Evolutionary conservation across 1,140 invertebrate species (phyloP), one percentile per base, ranked within the genome.

Genomic region (Spodoptera frugiperda): DNA sequence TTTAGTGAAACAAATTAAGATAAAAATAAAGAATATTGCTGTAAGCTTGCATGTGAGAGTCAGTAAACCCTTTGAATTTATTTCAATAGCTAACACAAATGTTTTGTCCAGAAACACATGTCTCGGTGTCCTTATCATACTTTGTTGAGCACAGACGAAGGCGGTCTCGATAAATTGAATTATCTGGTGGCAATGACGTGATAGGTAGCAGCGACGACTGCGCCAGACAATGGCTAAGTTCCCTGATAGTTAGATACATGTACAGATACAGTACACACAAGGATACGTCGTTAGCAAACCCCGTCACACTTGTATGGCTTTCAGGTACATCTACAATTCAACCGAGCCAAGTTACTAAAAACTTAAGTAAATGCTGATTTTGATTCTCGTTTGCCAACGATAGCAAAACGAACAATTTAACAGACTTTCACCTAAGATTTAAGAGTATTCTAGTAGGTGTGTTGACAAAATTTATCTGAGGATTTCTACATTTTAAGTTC

Each of bases 151-250:
- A 71, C 33, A 71, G 68, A 57, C 51, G 53, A 55, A 73, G 53
- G 71, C 19, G 55, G 55, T 74, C 55, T 14, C 54, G 46, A 68
- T 77, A 77, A 80, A 80, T 80, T 74, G 75, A 72, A 80, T 80
- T 80, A 80, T 80, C 75, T 51, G 71, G 55, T 54, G 78, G 46
- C 71, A 33, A 75, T 70, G 78, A 80, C 76, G 59, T 77, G 61
- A 77, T 77, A n/a, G 55, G 61, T 55, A 30, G 44, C 65, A 21
- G 21, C 19, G 55, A 8, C 71, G 71, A 33, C 46, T 74, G 17
- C 44, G n/a, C 17, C 44, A 61, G n/a, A 74, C 68, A 71, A 71
- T 71, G 33, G 68, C 12, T 71, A 25, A 55, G 51, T 71, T 71
- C 39, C 55, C 19, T 44, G 51, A 44, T 30, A 48, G 21, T 39